Evolutionary conservation across 2,888 invertebrate genomes (phyloP).

Genomic region (Nineta flava): DNA sequence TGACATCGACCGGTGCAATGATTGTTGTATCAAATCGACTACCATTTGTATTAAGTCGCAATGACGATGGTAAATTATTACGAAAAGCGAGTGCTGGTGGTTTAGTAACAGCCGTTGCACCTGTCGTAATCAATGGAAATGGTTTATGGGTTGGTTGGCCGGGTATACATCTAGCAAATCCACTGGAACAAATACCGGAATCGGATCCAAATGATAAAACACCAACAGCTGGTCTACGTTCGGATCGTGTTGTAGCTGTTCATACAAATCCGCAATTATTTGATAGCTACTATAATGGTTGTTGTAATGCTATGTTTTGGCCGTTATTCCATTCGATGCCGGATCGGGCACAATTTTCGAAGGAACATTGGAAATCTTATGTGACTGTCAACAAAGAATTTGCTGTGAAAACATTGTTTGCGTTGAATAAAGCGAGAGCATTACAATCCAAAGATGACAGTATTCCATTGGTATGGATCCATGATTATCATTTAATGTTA

Average conservation of each 20-base stretch:
- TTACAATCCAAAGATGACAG: conserved; percentile 17
- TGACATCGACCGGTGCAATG: conserved; percentile 42
- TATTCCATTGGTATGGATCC: conserved; percentile 79
- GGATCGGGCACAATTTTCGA: conserved; percentile 67
- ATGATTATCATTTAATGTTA: conserved; percentile 88
- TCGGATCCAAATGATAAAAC: conserved; percentile 73
- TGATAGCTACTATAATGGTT: conserved; percentile 82
- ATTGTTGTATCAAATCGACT: conserved; percentile 84
- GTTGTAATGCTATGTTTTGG: conserved; percentile 86
- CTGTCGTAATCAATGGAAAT: conserved; percentile 68
- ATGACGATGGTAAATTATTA: conserved; percentile 53
- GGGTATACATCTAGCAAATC: conserved; percentile 65
- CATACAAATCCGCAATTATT: conserved; percentile 59
- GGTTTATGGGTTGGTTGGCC: conserved; percentile 90
- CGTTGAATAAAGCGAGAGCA: conserved; percentile 34
- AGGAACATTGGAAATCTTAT: conserved; percentile 72
- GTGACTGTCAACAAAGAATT: conserved; percentile 67
- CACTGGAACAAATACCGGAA: conserved; percentile 66
- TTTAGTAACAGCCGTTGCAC: conserved; percentile 78
- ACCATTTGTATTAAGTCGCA: conserved; percentile 69
- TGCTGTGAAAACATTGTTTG: conserved; percentile 60
- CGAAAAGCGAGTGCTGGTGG: conserved; percentile 83
- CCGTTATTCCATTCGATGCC: conserved; percentile 88
- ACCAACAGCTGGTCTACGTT: conserved; percentile 71
- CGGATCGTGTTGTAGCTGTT: conserved; percentile 54